Percentiles rank a stretch among this genome's conserved stretches.
These are phyloP conservation scores for Melospiza melodia DNA, from an alignment of 2,113 vertebrate genomes.

Conservation along the genomic window DNA sequence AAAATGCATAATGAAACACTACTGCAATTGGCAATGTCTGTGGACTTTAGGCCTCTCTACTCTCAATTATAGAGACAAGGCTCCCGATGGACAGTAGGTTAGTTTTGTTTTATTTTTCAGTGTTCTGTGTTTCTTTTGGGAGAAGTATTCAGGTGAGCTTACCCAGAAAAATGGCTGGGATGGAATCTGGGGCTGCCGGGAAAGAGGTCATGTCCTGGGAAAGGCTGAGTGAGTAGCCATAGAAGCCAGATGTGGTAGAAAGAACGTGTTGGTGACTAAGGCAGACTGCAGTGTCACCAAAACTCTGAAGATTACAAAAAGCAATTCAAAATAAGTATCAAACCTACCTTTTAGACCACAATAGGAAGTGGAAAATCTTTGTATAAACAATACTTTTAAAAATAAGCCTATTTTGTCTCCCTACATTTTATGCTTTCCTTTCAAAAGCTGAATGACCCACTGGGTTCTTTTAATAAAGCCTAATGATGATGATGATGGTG, in stretches of 20 bases:
- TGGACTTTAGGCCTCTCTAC: background rate
- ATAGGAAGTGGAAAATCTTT: background rate
- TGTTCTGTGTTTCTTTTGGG: background rate
- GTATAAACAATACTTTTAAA: background rate
- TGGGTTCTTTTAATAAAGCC: background rate
- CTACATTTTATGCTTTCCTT: background rate
- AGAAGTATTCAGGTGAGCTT: background rate
- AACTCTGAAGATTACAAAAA: background rate
- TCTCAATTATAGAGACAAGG: background rate
- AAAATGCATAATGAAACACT: background rate
- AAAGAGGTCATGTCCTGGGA: background rate
- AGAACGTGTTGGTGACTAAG: background rate
- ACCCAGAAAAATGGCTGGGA: background rate
- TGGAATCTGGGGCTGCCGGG: accelerated
- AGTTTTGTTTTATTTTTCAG: background rate
- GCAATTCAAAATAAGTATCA: background rate
- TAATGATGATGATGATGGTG: background rate
- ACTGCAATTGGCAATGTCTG: background rate
- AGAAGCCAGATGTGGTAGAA: background rate
- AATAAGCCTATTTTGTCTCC: background rate
- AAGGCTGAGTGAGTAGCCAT: background rate
- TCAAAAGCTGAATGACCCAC: background rate
- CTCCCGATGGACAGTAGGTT: background rate
- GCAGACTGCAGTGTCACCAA: background rate
- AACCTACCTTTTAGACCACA: background rate